These are phyloP conservation scores for Micropoecilia bifurca DNA, from an alignment of 2,797 vertebrate genomes.

Conservation along the genomic window DNA sequence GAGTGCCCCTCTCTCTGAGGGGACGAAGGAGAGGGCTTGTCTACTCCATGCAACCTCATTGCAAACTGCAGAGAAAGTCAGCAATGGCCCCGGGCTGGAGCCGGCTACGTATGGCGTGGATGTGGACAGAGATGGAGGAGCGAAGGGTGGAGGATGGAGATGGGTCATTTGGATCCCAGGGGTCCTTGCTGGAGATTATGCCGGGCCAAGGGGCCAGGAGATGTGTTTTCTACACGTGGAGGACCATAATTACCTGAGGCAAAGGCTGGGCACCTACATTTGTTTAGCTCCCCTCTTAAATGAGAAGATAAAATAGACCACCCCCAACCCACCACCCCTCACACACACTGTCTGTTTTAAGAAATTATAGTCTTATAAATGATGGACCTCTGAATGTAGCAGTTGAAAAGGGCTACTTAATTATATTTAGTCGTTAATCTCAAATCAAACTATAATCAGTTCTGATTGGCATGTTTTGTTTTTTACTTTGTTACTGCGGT, in stretches of 20 bases:
- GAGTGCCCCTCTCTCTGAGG: slow-evolving; percentile 59
- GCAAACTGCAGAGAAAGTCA: slow-evolving; percentile 85
- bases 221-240: slow-evolving; percentile 66
- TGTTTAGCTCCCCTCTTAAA: slow-evolving; percentile 52
- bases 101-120: slow-evolving; percentile 48
- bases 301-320: slow-evolving; percentile 49
- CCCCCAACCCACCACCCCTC: not conserved
- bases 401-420: not conserved
- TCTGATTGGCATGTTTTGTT: not conserved
- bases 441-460: not conserved
- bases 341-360: not conserved
- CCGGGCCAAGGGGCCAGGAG: slow-evolving; percentile 60
- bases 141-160: slow-evolving; percentile 62
- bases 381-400: not conserved
- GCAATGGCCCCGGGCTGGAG: slow-evolving; percentile 71
- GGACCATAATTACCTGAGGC: slow-evolving; percentile 79
- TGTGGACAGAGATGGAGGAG: slow-evolving; percentile 67
- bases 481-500: not conserved
- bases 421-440: not conserved
- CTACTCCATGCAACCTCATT: slow-evolving; percentile 70
- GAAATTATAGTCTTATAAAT: slow-evolving; percentile 1
- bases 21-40: slow-evolving; percentile 65
- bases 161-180: slow-evolving; percentile 72
- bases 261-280: slow-evolving; percentile 65
- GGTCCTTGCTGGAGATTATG: slow-evolving; percentile 69